Conservation (phyloP, 2,113 vertebrate species). For the Pluvialis apricaria region DNA sequence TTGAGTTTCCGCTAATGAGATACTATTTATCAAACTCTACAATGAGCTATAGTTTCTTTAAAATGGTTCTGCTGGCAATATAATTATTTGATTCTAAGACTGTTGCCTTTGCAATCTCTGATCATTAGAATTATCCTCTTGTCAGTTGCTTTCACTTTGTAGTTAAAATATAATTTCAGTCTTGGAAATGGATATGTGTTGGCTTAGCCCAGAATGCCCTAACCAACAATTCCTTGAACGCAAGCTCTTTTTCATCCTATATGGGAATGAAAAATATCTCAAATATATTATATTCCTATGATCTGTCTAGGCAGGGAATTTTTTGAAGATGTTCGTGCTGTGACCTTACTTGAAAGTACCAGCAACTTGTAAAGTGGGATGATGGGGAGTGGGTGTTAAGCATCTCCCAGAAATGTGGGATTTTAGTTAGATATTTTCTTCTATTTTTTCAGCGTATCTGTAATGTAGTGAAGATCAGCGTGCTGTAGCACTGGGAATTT, state of each 20-base stretch:
- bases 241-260: neutral
- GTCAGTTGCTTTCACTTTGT: neutral
- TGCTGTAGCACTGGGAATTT: neutral
- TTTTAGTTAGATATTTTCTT: neutral
- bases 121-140: slow-evolving; percentile 6
- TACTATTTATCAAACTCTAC: slow-evolving; percentile 26
- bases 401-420: neutral
- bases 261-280: neutral
- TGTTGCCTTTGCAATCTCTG: neutral
- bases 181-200: neutral
- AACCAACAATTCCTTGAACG: neutral
- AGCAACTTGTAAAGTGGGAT: neutral
- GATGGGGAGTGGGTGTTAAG: neutral
- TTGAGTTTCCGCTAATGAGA: slow-evolving; percentile 17
- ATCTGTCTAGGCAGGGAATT: neutral
- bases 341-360: neutral
- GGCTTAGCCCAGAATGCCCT: neutral
- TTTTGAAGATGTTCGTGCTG: neutral
- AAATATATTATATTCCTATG: neutral
- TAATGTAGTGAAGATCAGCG: neutral
- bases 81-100: neutral
- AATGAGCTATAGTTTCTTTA: neutral
- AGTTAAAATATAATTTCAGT: slow-evolving; percentile 17
- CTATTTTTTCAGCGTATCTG: neutral
- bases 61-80: neutral